Evolutionary conservation across 2,888 invertebrate species (phyloP), one percentile per base, ranked within the genome.

Genomic region (Nesidiocoris tenuis): DNA sequence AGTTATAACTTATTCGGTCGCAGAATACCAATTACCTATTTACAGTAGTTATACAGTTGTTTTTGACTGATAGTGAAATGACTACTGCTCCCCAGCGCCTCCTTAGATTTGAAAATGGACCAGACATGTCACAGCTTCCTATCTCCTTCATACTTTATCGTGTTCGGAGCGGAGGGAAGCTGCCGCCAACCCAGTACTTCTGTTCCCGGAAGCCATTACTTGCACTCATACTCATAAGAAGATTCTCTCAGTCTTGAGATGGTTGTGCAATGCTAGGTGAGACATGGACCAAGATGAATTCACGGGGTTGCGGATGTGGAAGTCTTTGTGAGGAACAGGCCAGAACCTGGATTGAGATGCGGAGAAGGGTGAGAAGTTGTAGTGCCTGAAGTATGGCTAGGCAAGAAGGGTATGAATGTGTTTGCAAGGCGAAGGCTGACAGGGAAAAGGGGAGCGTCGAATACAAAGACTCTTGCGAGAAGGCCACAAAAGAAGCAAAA

Each of bases 361-460:
- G n/a, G n/a, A n/a, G n/a, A n/a, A 39, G 39, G 3, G 39, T 39
- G 39, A 3, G 12, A 39, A 12, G 39, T 39, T 3, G 39, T 39
- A 12, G 39, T 12, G 39, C 39, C n/a, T 39, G 25, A 65, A 39
- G 12, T 19, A 65, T 12, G 7, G 18, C 18, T 16, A 39, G 39
- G 39, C 7, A 65, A 65, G 65, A 39, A 65, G 65, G 55, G 67
- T 67, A 67, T 67, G 67, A 67, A 67, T 67, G 67, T 67, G 56
- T 67, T 67, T 67, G 67, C 55, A 56, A 67, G 65, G n/a, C 39
- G 67, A 67, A 19, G 67, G 54, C 67, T 56, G 67, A 56, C 67
- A 67, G 56, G 67, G 67, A 22, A 22, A 55, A 22, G 55, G 55
- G 23, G 56, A 16, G 67, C 55, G 67, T 22, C 1, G 67, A n/a